phyloP scores from a whole-genome alignment of 2,113 vertebrate genomes.

The Nothoprocta pentlandii region DNA sequence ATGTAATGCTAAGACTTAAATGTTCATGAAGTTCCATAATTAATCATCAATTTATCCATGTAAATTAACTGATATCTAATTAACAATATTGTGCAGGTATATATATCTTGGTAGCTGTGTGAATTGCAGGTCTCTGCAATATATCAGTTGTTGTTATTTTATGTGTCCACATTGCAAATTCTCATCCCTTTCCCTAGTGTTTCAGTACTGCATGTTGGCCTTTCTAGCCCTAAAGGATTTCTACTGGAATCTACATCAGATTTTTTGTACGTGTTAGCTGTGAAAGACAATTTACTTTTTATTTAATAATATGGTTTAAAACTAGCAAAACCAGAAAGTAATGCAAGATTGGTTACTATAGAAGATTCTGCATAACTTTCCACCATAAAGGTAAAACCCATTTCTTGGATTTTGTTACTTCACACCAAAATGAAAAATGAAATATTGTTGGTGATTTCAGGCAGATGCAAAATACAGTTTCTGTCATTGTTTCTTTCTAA shows the following conservation, averaged over 20 bases:
- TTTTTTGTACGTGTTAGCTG: not conserved
- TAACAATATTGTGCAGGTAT: not conserved
- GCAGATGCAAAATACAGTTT: not conserved
- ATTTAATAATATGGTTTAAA: rapidly evolving
- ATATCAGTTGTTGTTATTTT: not conserved
- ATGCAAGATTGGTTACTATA: not conserved
- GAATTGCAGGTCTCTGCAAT: not conserved
- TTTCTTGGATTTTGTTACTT: not conserved
- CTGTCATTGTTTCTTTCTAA: not conserved
- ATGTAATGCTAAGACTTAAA: not conserved
- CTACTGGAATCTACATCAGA: not conserved
- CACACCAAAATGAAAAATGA: not conserved
- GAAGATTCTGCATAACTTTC: not conserved
- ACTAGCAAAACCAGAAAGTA: not conserved
- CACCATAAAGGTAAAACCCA: not conserved
- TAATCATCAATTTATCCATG: not conserved
- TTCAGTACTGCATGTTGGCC: not conserved
- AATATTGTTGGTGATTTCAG: not conserved
- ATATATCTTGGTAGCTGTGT: not conserved
- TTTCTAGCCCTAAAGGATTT: not conserved
- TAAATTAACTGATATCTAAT: not conserved
- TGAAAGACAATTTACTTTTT: not conserved
- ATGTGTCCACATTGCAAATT: not conserved
- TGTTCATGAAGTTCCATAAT: not conserved
- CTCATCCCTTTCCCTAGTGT: not conserved